phyloP scores from a whole-genome alignment of 2,113 vertebrate genomes.

The Sclerurus mexicanus region DNA sequence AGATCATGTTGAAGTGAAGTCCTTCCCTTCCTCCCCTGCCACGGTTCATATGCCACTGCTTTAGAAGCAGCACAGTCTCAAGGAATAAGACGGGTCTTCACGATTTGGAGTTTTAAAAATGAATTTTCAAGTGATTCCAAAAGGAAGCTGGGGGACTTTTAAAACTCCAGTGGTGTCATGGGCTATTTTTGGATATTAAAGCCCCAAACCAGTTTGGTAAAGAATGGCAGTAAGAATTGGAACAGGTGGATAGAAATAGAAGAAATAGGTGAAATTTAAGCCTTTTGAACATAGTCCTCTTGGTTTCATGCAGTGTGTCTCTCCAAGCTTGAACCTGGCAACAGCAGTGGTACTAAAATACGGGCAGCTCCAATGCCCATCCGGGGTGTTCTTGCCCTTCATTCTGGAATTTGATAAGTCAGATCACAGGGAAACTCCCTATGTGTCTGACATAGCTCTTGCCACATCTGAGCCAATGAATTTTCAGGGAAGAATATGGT shows the following conservation, averaged over 20 bases:
- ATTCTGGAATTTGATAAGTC: background rate
- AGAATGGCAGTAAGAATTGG: background rate
- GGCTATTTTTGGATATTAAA: background rate
- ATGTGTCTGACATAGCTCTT: background rate
- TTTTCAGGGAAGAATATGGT: background rate
- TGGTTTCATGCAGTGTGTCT: background rate
- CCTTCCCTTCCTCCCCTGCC: background rate
- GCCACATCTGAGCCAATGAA: rapidly evolving
- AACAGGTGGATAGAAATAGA: background rate
- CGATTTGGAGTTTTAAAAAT: background rate
- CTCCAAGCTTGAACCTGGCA: background rate
- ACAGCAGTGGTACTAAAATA: background rate
- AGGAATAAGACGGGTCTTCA: background rate
- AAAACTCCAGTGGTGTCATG: background rate
- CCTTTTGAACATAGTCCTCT: background rate
- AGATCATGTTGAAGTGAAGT: background rate
- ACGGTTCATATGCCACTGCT: background rate
- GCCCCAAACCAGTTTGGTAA: background rate
- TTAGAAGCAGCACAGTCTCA: background rate
- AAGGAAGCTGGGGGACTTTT: background rate
- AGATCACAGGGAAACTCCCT: background rate
- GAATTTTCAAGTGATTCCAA: background rate
- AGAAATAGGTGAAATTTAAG: background rate
- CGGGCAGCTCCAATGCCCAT: background rate
- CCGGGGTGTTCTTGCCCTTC: background rate